Conservation (phyloP, 1,140 invertebrate genomes). For the Magallana ariakensis region DNA sequence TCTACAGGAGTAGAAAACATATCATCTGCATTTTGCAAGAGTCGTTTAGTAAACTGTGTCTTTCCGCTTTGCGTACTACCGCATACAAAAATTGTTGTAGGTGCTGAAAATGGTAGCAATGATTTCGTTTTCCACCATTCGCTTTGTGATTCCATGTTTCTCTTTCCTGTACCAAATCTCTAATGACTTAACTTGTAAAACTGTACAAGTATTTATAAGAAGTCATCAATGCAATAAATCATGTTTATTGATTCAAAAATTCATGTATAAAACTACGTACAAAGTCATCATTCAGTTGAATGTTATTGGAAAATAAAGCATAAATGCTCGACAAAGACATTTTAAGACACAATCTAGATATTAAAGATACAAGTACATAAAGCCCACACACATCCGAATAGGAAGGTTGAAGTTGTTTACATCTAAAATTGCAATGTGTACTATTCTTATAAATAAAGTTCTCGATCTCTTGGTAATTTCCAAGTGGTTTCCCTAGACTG, state of each 20-base stretch:
- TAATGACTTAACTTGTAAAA: constrained; percentile 34
- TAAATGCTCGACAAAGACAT: constrained; percentile 27
- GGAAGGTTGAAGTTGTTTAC: constrained; percentile 47
- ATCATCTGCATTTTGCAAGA: constrained; percentile 47
- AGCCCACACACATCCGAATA: constrained; percentile 48
- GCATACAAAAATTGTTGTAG: constrained; percentile 36
- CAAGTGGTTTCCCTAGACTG: constrained; percentile 36
- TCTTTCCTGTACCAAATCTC: constrained; percentile 3
- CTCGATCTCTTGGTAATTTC: constrained; percentile 35
- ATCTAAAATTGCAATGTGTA: constrained; percentile 43
- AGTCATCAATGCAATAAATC: background rate
- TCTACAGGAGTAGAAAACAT: constrained; percentile 45
- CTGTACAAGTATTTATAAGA: constrained; percentile 37
- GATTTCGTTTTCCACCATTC: constrained; percentile 41
- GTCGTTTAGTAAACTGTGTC: constrained; percentile 42
- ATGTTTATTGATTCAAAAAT: constrained; percentile 44
- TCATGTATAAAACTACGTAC: constrained; percentile 44
- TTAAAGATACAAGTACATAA: constrained; percentile 39
- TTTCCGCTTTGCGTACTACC: constrained; percentile 50
- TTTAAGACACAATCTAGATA: constrained; percentile 48
- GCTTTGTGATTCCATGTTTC: constrained; percentile 13
- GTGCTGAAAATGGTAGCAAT: constrained; percentile 44
- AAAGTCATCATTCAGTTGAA: constrained; percentile 45
- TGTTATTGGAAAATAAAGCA: constrained; percentile 41
- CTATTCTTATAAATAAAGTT: constrained; percentile 48